Base-by-base conservation (phyloP, 2,113 vertebrate species). In the Lonchura striata region DNA sequence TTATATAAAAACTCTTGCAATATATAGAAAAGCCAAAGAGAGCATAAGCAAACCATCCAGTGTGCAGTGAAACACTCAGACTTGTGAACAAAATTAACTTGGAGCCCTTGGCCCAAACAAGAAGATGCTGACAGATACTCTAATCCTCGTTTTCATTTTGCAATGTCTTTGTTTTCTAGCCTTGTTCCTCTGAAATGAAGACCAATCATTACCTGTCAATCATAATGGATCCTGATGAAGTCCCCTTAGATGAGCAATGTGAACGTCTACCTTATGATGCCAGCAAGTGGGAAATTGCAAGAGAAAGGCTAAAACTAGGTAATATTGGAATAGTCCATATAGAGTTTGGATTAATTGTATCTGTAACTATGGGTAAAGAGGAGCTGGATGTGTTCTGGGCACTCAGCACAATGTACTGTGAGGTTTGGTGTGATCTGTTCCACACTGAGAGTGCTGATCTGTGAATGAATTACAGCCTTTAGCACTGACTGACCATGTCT, bases 251-350 rank as follows among this genome's bases (percentile, higher is more conserved):
- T 37, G 98, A 99, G 81, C 98, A 99, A 88, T 99, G 98, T 68
- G 98, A 99, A 47, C 97, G 98, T 33, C 98, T 99, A 52, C 99
- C 99, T 30, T 99, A 99, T 4, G 98, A 99, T 74, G 98, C 98
- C 90, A 98, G 96, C 97, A 98, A 98, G 91, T 99, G 99, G 99
- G 99, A 99, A 97, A 99, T 99, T 78, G 99, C 99, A 23, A 98
- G 98, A 20, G 99, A 99, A 94, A 98, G 98, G 61, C 99, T 99
- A 53, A 98, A 99, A 96, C 95, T 99, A 94, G 99, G 99, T 99
- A 98, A 90, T 28, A 63, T 5, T 80, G 23, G 23, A 28, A 23
- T 15, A 6, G 8, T 53, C 81, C 10, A 5, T 0, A 0, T 21
- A 13, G 54, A 41, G 24, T 63, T 91, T 59, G 66, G 27, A 23